These are phyloP conservation scores for Zele albiditarsus DNA, from an alignment of 2,888 invertebrate species.

Conservation along the genomic window DNA sequence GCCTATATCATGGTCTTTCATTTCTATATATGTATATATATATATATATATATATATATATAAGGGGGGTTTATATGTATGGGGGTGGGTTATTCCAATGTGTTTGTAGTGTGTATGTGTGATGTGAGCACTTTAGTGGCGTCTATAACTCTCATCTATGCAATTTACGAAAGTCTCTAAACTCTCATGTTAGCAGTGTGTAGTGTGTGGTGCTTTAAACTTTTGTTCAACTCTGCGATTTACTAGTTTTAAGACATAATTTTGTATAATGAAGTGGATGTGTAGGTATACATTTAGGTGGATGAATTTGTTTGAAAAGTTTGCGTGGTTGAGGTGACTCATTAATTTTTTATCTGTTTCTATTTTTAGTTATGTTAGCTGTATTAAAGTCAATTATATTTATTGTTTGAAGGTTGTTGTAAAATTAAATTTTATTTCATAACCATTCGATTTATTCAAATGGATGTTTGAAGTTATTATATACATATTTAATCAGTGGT, in stretches of 20 bases:
- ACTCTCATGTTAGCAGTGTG: conserved; percentile 20
- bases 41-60: not conserved
- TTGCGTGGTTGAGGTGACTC: no score
- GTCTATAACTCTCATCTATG: conserved; percentile 23
- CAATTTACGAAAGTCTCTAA: conserved; percentile 28
- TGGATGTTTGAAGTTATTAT: no score
- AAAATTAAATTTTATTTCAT: no score
- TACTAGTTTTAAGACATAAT: conserved; percentile 25
- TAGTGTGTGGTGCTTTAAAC: conserved; percentile 19
- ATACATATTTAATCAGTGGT: no score
- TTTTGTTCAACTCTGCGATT: conserved; percentile 27
- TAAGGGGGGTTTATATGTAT: not conserved
- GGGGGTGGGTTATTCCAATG: not conserved
- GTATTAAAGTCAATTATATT: no score
- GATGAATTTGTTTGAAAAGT: not conserved
- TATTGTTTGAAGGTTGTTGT: no score
- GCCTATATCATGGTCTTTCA: conserved; percentile 16
- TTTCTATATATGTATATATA: not conserved
- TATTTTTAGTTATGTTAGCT: no score
- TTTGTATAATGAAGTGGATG: not conserved
- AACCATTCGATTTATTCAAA: no score
- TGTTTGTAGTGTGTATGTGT: not conserved
- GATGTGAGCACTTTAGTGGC: not conserved
- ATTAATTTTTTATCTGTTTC: no score
- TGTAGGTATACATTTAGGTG: not conserved